Evolutionary conservation across 2,113 vertebrate genomes (phyloP).

Genomic region (Rhinolophus sinicus): DNA sequence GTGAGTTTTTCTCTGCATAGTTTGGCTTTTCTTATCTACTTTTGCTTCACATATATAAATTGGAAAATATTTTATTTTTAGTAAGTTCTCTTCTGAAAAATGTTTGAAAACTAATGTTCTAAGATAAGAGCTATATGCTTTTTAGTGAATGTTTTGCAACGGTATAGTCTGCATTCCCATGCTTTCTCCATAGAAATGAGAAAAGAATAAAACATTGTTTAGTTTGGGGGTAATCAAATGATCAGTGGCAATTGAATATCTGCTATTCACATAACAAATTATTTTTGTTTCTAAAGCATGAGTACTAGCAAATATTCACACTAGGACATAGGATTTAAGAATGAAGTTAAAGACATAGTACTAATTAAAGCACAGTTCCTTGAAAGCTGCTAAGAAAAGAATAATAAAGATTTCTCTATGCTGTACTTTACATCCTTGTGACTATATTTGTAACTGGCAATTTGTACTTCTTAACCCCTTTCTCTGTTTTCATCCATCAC

Average conservation of each 20-base stretch:
- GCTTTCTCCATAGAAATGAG: background rate
- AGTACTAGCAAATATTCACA: background rate
- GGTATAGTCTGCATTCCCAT: background rate
- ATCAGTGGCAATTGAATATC: background rate
- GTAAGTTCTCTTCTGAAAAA: background rate
- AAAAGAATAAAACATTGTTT: background rate
- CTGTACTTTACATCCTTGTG: background rate
- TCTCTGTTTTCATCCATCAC: background rate
- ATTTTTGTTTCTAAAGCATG: background rate
- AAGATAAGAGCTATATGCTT: background rate
- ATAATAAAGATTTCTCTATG: background rate
- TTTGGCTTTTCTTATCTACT: background rate
- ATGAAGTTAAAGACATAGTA: background rate
- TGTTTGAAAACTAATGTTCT: background rate
- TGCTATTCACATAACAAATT: background rate
- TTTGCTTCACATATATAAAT: background rate
- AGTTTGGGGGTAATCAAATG: background rate
- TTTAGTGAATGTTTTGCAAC: background rate
- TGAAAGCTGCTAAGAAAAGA: background rate
- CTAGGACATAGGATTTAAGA: background rate
- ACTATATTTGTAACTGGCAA: background rate
- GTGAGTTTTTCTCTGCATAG: background rate
- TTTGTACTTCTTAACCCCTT: background rate
- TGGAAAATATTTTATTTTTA: background rate
- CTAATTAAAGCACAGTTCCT: background rate